These are phyloP conservation scores for Thyatira batis DNA, from an alignment of 2,888 invertebrate genomes.

Conservation along the genomic window DNA sequence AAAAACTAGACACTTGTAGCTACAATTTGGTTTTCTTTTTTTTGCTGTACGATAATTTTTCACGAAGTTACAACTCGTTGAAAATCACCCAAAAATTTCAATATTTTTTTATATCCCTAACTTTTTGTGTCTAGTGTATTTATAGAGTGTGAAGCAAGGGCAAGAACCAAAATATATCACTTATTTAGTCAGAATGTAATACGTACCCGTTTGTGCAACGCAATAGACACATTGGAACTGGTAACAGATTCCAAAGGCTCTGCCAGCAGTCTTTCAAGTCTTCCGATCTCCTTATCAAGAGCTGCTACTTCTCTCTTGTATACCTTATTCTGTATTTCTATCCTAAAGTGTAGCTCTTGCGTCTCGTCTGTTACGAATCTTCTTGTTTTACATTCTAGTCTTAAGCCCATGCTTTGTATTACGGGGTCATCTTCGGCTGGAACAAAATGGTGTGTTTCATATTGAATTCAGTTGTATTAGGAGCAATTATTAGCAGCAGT, in stretches of 20 bases:
- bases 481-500: no score
- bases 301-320: conserved; percentile 92
- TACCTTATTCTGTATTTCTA: conserved; percentile 95
- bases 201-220: conserved; percentile 62
- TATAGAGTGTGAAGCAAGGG: no score
- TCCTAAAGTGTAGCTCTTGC: conserved; percentile 91
- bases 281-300: conserved; percentile 89
- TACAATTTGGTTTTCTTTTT: no score
- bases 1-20: no score
- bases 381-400: conserved; percentile 93
- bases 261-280: conserved; percentile 86
- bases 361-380: conserved; percentile 92
- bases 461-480: no score
- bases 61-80: no score
- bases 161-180: no score
- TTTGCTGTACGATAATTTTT: no score
- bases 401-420: conserved; percentile 93
- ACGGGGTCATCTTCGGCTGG: conserved; percentile 89
- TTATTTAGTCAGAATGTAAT: no score
- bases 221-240: conserved; percentile 65
- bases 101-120: no score
- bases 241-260: conserved; percentile 83
- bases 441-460: conserved; percentile 19
- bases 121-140: no score
- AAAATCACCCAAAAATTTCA: no score